Base-by-base conservation (phyloP, 2,888 invertebrate species). In the Terebella lapidaria region DNA sequence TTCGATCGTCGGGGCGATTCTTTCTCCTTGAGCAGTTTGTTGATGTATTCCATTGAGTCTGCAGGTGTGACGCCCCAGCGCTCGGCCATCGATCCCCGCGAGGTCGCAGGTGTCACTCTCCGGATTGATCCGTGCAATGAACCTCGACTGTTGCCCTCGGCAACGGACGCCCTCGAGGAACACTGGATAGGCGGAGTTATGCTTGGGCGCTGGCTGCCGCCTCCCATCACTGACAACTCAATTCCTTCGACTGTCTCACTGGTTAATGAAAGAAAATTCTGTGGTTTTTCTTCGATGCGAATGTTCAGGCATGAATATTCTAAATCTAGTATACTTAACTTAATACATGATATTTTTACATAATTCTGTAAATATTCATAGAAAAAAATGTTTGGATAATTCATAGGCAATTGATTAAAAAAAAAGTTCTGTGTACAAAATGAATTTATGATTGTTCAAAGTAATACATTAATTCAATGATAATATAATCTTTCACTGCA, bases 211-310 rank as follows among this genome's bases (percentile, higher is more conserved):
- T 64, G 62, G 22, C 59, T 63, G 45, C 59, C 56, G 55, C 56
- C 57, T 59, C 71, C 70, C 59, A 92, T 80, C 67, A 89, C 88
- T 81, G 90, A 88, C 85, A 92, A 85, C 82, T 92, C 91, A 78
- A 92, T 89, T 49, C 89, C 90, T 81, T 91, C 90, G 10, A 60
- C 20, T n/a, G 60, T 61, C 56, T 64, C 66, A 26, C 67, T 67
- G 57, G 20, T 57, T 15, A 10, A n/a, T 35, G n/a, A n/a, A n/a
- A n/a, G n/a, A n/a, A n/a, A n/a, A n/a, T n/a, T n/a, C n/a, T n/a
- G n/a, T n/a, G n/a, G n/a, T n/a, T n/a, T n/a, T n/a, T n/a, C n/a
- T n/a, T n/a, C n/a, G n/a, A n/a, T n/a, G n/a, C n/a, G n/a, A n/a
- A n/a, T n/a, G n/a, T n/a, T n/a, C n/a, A n/a, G n/a, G n/a, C n/a